phyloP scores from a whole-genome alignment of 1,140 invertebrate species.

The Schlechtendalia chinensis region DNA sequence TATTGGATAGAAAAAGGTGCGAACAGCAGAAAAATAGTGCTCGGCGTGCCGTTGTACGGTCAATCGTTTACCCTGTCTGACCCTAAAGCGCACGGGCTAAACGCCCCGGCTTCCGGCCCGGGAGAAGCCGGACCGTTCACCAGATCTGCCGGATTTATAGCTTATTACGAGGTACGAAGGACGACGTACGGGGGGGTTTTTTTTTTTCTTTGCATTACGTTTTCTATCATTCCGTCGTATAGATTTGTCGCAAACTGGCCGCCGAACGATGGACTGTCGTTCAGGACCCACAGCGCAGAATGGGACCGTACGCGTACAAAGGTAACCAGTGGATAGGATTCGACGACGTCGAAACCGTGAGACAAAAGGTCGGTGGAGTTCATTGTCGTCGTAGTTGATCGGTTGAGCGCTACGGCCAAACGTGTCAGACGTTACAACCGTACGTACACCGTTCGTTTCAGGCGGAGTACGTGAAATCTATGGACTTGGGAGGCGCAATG shows the following conservation, averaged over 20 bases:
- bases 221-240: constrained; percentile 47
- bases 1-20: constrained; percentile 85
- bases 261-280: constrained; percentile 76
- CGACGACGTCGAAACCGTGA: constrained; percentile 78
- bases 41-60: constrained; percentile 89
- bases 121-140: constrained; percentile 80
- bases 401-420: no score
- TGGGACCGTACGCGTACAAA: constrained; percentile 84
- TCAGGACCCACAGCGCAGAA: constrained; percentile 69
- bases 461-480: constrained; percentile 70
- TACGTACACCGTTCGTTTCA: constrained; percentile 51
- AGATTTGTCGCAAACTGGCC: constrained; percentile 78
- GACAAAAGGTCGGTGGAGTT: constrained; percentile 62
- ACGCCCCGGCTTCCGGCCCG: constrained; percentile 70
- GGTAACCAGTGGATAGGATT: constrained; percentile 86
- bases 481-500: constrained; percentile 82
- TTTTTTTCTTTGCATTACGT: no score
- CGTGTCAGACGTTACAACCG: no score
- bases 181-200: constrained; percentile 63
- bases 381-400: no score
- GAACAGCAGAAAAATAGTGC: constrained; percentile 73
- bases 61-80: constrained; percentile 73
- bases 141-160: constrained; percentile 76
- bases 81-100: constrained; percentile 65
- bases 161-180: constrained; percentile 88